Conservation (phyloP, 2,888 invertebrate species). For the Drosophila aldrichi region DNA sequence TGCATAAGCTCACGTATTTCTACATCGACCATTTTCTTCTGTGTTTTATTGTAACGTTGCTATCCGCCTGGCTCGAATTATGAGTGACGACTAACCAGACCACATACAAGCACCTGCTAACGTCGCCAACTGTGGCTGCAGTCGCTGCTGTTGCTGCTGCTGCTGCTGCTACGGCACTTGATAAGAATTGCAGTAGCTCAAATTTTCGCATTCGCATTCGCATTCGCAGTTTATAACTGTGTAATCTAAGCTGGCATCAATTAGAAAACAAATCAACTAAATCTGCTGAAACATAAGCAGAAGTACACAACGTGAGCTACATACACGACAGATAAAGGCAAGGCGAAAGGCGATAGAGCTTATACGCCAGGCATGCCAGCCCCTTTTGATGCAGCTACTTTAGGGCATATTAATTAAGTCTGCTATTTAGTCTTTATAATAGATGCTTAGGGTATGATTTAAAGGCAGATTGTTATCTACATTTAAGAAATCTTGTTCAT, state of each 20-base stretch:
- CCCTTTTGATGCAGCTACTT: constrained; percentile 1
- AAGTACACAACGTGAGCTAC: constrained; percentile 43
- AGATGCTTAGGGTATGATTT: background rate
- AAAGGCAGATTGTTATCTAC: background rate
- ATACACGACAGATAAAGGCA: constrained; percentile 17
- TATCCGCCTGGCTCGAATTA: constrained; percentile 52
- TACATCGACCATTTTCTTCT: constrained; percentile 67
- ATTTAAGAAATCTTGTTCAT: background rate
- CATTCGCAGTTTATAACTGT: constrained; percentile 40
- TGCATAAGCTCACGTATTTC: constrained; percentile 83
- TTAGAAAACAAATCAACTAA: constrained; percentile 37
- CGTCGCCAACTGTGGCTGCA: constrained; percentile 1
- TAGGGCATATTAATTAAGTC: background rate
- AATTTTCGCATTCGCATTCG: constrained; percentile 35
- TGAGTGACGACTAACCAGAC: constrained; percentile 68
- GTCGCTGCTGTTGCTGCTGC: background rate
- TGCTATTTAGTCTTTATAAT: background rate
- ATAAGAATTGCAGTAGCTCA: constrained; percentile 50
- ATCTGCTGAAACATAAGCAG: constrained; percentile 29
- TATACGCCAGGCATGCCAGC: constrained; percentile 29
- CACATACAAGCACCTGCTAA: constrained; percentile 29
- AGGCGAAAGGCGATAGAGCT: constrained; percentile 8
- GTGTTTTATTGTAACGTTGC: constrained; percentile 5
- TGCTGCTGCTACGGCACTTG: constrained; percentile 28
- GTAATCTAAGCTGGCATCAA: constrained; percentile 47